Base-by-base conservation (phyloP, 2,888 invertebrate species). In the Diogma glabrata region DNA sequence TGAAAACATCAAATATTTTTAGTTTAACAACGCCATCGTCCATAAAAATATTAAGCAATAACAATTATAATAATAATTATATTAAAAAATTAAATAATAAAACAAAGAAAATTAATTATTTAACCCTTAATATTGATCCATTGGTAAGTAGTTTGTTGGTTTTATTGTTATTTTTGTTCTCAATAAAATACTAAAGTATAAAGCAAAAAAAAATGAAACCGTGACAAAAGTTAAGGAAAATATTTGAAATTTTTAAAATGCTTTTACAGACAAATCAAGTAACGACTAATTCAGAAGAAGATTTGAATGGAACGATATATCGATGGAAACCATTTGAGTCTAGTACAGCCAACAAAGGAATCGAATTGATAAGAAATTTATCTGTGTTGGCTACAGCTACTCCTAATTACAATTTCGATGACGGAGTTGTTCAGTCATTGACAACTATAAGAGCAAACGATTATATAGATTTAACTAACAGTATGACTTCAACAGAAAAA, bases 71-170 rank as follows among this genome's bases (percentile, higher is more conserved):
- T 71, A 73, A 74, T 72, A 74, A 74, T 68, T n/a, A n/a, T n/a
- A n/a, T n/a, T n/a, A n/a, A n/a, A n/a, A n/a, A n/a, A n/a, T n/a
- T n/a, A n/a, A 70, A 72, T 65, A 73, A 75, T 69, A 77, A 74
- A 72, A 73, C 70, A 64, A 71, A 73, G 59, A 74, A 73, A 70
- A 54, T 56, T 48, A 57, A 58, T 58, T 54, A 58, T 51, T 57
- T 76, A 71, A 76, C 76, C 67, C 69, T 77, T 68, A 74, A 76
- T 69, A 75, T 77, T 64, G 77, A 77, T 73, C 75, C 76, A 66
- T 73, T 76, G 76, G 78, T 78, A 75, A 75, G 63, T 53, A 49
- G 12, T 19, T 9, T 51, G 51, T 46, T 54, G 49, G 52, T 47
- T 49, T 60, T 43, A 8, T 43, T 22, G 9, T 57, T 53, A 57